Percentiles rank a stretch among this genome's conserved stretches.
Conservation (phyloP, 2,797 vertebrate species). For the Macrochelys suwanniensis region DNA sequence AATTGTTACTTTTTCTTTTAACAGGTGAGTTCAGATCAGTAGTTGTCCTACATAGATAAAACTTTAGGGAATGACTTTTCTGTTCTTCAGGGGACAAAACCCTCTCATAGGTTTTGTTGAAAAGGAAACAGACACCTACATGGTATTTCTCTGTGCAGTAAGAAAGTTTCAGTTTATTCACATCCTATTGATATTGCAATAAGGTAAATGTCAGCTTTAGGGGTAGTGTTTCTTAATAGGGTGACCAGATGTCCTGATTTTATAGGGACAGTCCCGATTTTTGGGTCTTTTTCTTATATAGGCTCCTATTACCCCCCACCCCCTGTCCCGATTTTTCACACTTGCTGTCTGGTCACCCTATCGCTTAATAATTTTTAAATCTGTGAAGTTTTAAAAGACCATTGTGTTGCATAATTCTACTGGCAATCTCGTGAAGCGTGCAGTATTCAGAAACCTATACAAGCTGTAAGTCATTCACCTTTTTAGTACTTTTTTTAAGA, state of each 20-base stretch:
- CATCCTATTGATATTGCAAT: not conserved
- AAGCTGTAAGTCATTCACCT: not conserved
- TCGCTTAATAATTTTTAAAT: not conserved
- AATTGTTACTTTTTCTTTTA: not conserved
- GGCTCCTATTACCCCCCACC: too few relatives aligned
- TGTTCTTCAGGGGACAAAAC: not conserved
- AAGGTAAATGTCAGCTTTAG: not conserved
- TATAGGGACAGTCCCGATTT: too few relatives aligned
- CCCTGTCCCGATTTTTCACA: too few relatives aligned
- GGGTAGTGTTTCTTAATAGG: not conserved
- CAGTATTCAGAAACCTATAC: not conserved
- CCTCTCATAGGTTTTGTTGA: not conserved
- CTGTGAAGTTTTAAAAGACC: not conserved
- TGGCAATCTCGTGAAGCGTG: not conserved
- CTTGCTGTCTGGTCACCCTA: too few relatives aligned
- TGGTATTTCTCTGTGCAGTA: rapidly evolving
- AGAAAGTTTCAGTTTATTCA: not conserved
- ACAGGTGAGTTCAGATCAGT: not conserved
- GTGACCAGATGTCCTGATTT: too few relatives aligned
- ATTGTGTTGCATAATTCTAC: not conserved
- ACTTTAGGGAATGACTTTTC: not conserved
- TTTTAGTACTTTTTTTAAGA: not conserved
- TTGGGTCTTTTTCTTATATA: too few relatives aligned
- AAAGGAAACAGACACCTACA: not conserved
- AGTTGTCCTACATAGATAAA: not conserved